These are phyloP conservation scores for Enoplolaimus lenunculus DNA, from an alignment of 2,888 invertebrate genomes.

Conservation along the genomic window DNA sequence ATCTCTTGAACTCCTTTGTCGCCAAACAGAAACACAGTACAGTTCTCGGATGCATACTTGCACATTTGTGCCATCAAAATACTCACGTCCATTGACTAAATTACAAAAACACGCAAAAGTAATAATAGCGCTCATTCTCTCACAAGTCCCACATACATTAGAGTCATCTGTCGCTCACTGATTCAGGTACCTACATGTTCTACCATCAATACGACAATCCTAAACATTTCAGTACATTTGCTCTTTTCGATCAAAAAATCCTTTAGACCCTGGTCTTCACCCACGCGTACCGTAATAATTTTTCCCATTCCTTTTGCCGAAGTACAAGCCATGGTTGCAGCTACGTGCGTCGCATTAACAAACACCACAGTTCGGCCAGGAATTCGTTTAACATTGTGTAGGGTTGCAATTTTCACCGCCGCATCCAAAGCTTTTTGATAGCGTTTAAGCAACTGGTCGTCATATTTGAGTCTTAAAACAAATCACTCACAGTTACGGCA, in stretches of 20 bases:
- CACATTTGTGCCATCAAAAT: slow-evolving; percentile 44
- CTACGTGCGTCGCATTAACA: slow-evolving; percentile 36
- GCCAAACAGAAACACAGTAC: slow-evolving; percentile 37
- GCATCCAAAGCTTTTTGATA: slow-evolving; percentile 43
- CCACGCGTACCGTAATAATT: slow-evolving; percentile 37
- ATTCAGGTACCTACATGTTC: too few relatives aligned
- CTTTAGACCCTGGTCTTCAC: too few relatives aligned
- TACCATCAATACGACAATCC: too few relatives aligned
- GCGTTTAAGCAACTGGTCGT: slow-evolving; percentile 33
- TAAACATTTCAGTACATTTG: too few relatives aligned
- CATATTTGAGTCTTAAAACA: slow-evolving; percentile 25
- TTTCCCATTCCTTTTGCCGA: slow-evolving; percentile 41
- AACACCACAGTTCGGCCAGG: slow-evolving; percentile 41
- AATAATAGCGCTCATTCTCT: too few relatives aligned
- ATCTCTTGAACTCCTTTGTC: slow-evolving; percentile 29
- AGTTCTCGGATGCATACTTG: slow-evolving; percentile 43
- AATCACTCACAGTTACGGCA: not conserved
- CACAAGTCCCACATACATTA: too few relatives aligned
- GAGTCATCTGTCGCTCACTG: too few relatives aligned
- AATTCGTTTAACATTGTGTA: slow-evolving; percentile 45
- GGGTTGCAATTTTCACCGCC: slow-evolving; percentile 44
- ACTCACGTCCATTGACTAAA: slow-evolving; percentile 40
- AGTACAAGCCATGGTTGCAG: slow-evolving; percentile 35
- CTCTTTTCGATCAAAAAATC: too few relatives aligned
- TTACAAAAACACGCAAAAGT: slow-evolving; percentile 10